phyloP scores from a whole-genome alignment of 2,113 vertebrate genomes.

The Paradisaea rubra region DNA sequence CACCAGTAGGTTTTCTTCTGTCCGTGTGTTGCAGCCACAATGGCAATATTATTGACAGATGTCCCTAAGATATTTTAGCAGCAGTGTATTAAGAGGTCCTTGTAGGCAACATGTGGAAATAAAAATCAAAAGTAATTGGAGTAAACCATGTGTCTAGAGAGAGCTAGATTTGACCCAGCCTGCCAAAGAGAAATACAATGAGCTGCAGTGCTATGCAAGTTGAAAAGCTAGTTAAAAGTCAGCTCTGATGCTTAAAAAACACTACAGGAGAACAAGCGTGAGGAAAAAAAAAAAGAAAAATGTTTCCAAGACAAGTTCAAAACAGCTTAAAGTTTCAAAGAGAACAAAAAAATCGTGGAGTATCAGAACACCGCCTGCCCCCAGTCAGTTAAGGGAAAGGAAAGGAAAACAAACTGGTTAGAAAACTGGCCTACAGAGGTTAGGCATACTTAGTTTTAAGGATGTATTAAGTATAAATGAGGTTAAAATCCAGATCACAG shows the following conservation, averaged over 20 bases:
- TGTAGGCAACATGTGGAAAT: not conserved
- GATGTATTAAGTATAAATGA: not conserved
- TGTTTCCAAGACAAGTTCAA: not conserved
- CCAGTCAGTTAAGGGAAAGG: not conserved
- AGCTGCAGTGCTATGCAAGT: not conserved
- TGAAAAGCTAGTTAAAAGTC: not conserved
- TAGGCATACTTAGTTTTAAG: not conserved
- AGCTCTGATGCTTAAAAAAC: not conserved
- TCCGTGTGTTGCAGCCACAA: not conserved
- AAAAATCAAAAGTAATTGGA: not conserved
- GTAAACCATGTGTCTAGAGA: not conserved
- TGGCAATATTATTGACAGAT: not conserved
- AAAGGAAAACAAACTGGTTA: not conserved
- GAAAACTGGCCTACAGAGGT: not conserved
- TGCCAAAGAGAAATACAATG: not conserved
- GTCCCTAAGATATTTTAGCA: not conserved
- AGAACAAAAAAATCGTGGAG: not conserved
- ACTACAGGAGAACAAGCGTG: not conserved
- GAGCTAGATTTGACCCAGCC: not conserved
- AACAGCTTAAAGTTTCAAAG: not conserved
- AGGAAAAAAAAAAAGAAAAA: accelerated
- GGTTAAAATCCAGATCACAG: not conserved
- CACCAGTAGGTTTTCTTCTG: not conserved
- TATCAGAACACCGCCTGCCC: not conserved
- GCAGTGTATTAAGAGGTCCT: not conserved